These are phyloP conservation scores for Triplophysa bombifrons DNA, from an alignment of 2,797 vertebrate species.

Conservation along the genomic window DNA sequence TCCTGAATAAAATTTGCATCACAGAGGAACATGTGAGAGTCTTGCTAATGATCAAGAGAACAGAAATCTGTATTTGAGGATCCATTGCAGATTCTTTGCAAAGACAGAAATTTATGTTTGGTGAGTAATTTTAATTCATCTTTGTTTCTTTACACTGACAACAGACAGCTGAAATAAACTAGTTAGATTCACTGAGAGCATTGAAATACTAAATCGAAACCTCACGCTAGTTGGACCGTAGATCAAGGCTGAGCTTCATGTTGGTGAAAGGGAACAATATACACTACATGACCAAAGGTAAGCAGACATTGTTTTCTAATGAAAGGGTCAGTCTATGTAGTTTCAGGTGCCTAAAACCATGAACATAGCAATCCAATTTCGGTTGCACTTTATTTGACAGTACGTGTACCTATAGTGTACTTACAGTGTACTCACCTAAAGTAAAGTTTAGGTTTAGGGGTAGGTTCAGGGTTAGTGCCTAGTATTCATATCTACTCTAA, in stretches of 20 bases:
- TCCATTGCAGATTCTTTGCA: neutral
- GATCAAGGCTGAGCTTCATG: neutral
- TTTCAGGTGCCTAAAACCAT: too few relatives aligned
- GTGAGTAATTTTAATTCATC: neutral
- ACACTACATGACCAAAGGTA: neutral
- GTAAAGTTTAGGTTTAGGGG: too few relatives aligned
- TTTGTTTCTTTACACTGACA: neutral
- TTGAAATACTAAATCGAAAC: too few relatives aligned
- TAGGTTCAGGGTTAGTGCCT: too few relatives aligned
- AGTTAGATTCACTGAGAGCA: neutral
- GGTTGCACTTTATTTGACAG: too few relatives aligned
- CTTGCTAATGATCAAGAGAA: neutral
- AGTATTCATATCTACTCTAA: too few relatives aligned
- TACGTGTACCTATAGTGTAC: too few relatives aligned
- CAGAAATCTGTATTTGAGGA: neutral
- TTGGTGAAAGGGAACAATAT: neutral
- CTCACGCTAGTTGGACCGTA: neutral
- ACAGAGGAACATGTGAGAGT: neutral
- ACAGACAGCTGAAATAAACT: conserved; percentile 4
- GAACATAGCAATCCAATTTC: too few relatives aligned
- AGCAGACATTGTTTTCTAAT: neutral
- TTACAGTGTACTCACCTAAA: too few relatives aligned
- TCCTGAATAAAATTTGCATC: neutral
- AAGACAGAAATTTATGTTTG: conserved; percentile 1
- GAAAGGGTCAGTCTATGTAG: neutral